These are phyloP conservation scores for human (Homo sapiens) DNA, from an alignment of 2,113 vertebrate species.

Conservation along the genomic window DNA sequence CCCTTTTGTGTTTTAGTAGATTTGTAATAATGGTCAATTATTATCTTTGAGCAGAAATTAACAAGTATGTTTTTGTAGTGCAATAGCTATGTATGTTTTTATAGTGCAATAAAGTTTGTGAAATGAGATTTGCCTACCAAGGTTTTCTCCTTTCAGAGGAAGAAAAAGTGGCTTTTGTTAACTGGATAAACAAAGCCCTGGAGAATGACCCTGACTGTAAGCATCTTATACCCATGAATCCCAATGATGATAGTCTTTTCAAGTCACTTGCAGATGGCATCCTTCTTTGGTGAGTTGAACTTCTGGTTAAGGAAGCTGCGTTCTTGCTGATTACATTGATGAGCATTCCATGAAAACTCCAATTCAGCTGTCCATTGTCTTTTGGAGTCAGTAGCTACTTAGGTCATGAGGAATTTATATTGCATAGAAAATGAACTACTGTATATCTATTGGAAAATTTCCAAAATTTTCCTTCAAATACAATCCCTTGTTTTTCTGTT, in stretches of 20 bases:
- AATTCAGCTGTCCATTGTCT: background rate
- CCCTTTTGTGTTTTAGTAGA: background rate
- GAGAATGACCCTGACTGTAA: conserved; percentile 93
- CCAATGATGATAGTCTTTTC: conserved; percentile 91
- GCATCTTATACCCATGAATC: conserved; percentile 95
- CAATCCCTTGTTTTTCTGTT: conserved; percentile 8
- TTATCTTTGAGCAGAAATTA: background rate
- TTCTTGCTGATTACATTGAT: background rate
- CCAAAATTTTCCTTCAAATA: background rate
- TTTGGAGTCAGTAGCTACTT: background rate
- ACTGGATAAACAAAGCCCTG: conserved; percentile 98
- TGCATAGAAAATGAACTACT: background rate
- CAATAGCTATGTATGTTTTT: background rate
- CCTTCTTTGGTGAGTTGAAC: conserved; percentile 92
- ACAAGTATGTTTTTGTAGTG: background rate
- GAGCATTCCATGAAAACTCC: background rate
- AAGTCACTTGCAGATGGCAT: conserved; percentile 95
- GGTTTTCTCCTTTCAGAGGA: conserved; percentile 89
- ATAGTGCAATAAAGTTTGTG: background rate
- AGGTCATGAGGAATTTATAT: background rate
- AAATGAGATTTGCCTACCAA: background rate
- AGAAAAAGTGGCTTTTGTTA: conserved; percentile 98
- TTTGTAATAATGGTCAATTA: background rate
- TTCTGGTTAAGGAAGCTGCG: background rate
- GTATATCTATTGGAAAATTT: background rate